Evolutionary conservation across 2,797 vertebrate genomes (phyloP), one percentile per base, ranked within the genome.

Genomic region (Pangasius djambal): DNA sequence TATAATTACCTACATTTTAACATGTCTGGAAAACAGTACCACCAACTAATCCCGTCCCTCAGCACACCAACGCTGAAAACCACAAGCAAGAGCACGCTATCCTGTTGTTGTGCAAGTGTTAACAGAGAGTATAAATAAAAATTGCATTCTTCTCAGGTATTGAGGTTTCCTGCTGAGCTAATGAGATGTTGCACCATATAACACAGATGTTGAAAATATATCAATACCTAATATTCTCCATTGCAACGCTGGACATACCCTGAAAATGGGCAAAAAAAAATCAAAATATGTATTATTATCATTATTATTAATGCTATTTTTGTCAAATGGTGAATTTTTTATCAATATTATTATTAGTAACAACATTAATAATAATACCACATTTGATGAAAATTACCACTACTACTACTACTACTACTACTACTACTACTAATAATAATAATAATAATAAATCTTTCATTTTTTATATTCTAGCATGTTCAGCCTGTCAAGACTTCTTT

Each of bases 1-100:
- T 40, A 48, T 86, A 75, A 59, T 75, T 57, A 44, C 34, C 67
- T 37, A 37, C 50, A 40, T 85, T 85, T 52, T 69, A 85, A 50
- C 74, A 48, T 31, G 48, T 52, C 48, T 52, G 75, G 12, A 48
- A 63, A 86, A 13, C 67, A 55, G 50, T 25, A 52, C 69, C 25
- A 86, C 79, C 28, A 74, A 37, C 16, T 22, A 12, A 72, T 70
- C n/a, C 13, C 5, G 2, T 48, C 13, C 15, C 25, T 59, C 52
- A 37, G 78, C 18, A 37, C 18, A 82, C 18, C 40, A 59, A 78
- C 6, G 1, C 48, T 72, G 25, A 50, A 50, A 75, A 48, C 15
- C 25, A 28, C 4, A 4, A 2, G 4, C 25, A 75, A 50, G 9
- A 74, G 8, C 40, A 50, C 10, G 34, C 20, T 63, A 28, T 63